Conservation (phyloP, 2,113 vertebrate species). For the Ictidomys tridecemlineatus region DNA sequence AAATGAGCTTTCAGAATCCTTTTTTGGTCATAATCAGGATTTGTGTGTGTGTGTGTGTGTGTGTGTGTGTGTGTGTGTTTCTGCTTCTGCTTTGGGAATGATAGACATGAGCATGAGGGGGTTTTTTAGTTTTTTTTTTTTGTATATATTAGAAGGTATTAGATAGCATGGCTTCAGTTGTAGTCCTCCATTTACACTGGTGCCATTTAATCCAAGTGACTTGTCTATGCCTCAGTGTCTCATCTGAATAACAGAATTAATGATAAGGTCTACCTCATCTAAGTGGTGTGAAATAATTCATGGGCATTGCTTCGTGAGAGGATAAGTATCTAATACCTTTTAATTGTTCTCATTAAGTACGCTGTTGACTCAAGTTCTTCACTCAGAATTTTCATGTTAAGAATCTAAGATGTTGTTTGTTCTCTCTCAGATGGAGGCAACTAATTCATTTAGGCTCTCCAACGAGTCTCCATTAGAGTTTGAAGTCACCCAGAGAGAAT, state of each 20-base stretch:
- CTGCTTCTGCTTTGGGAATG: not conserved
- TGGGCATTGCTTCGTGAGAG: not conserved
- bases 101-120: not conserved
- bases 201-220: not conserved
- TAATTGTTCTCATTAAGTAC: not conserved
- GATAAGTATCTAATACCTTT: not conserved
- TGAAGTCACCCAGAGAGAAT: not conserved
- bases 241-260: not conserved
- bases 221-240: not conserved
- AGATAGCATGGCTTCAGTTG: not conserved
- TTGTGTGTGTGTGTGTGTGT: not conserved
- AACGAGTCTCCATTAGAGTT: not conserved
- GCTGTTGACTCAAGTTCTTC: not conserved
- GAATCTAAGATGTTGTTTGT: not conserved
- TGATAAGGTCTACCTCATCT: not conserved
- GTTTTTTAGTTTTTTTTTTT: not conserved
- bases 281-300: not conserved
- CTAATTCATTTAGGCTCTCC: not conserved
- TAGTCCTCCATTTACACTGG: not conserved
- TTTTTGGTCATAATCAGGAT: constrained; percentile 19
- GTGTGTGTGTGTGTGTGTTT: not conserved
- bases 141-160: not conserved
- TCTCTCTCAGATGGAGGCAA: not conserved
- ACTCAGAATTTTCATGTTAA: not conserved
- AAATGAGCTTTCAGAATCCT: not conserved